Conservation (phyloP, 92 coral and sea anemone genomes). For the Umimayanthus chanpuru region DNA sequence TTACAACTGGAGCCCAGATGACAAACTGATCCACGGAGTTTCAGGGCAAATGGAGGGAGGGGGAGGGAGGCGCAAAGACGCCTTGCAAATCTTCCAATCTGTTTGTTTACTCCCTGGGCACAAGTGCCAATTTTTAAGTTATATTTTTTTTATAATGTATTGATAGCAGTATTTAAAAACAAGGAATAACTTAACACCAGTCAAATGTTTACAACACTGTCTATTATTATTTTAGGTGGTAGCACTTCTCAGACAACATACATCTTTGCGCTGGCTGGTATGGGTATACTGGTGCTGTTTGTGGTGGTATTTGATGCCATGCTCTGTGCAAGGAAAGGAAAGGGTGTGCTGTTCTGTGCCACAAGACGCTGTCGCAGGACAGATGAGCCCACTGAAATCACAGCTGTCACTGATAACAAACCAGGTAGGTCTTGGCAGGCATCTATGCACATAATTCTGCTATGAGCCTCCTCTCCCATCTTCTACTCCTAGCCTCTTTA, state of each 20-base stretch:
- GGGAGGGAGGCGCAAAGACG: too few species aligned
- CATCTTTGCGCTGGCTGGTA: slow-evolving; percentile 15
- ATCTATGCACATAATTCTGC: too few species aligned
- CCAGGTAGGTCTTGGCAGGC: neutral
- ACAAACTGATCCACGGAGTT: too few species aligned
- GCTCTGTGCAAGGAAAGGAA: slow-evolving; percentile 24
- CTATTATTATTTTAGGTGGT: neutral
- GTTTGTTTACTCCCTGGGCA: too few species aligned
- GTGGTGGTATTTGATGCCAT: slow-evolving; percentile 33
- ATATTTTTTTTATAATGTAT: too few species aligned
- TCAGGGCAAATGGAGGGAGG: too few species aligned
- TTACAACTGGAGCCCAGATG: too few species aligned
- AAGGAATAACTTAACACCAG: too few species aligned
- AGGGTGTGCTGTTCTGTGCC: slow-evolving; percentile 27
- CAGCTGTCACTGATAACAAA: neutral
- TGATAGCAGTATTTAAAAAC: too few species aligned
- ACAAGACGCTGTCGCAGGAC: slow-evolving; percentile 23
- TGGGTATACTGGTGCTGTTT: slow-evolving; percentile 24
- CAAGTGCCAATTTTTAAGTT: too few species aligned
- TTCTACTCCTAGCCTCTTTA: too few species aligned
- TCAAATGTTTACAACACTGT: neutral
- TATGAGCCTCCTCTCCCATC: neutral
- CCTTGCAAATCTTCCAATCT: too few species aligned
- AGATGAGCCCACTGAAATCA: neutral
- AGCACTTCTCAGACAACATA: neutral